These are phyloP conservation scores for silkworm (Bombyx mori) DNA, from an alignment of 1,140 invertebrate species.

Conservation along the genomic window ASM3026992v2 NC_085125.1:8418501-8419000, in stretches of 20 bases:
- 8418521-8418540: no score
- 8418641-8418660: slow-evolving; percentile 74
- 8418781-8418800: slow-evolving; percentile 1
- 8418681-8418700: slow-evolving; percentile 68
- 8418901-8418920: no score
- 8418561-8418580: background rate
- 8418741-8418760: slow-evolving; percentile 74
- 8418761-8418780: slow-evolving; percentile 75
- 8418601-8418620: slow-evolving; percentile 49
- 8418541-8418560: no score
- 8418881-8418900: no score
- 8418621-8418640: slow-evolving; percentile 68
- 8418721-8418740: slow-evolving; percentile 77
- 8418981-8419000: no score
- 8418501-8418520: no score
- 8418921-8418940: no score
- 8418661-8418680: slow-evolving; percentile 68
- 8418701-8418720: slow-evolving; percentile 74
- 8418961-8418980: no score
- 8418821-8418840: no score
- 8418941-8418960: no score
- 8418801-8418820: background rate
- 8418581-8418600: slow-evolving; percentile 15
- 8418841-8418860: no score
- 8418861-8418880: no score